A percentile compares a stretch with the other conserved stretches of the same genome.
Conservation (phyloP, 2,113 vertebrate species). For the Caranx melampygus region DNA sequence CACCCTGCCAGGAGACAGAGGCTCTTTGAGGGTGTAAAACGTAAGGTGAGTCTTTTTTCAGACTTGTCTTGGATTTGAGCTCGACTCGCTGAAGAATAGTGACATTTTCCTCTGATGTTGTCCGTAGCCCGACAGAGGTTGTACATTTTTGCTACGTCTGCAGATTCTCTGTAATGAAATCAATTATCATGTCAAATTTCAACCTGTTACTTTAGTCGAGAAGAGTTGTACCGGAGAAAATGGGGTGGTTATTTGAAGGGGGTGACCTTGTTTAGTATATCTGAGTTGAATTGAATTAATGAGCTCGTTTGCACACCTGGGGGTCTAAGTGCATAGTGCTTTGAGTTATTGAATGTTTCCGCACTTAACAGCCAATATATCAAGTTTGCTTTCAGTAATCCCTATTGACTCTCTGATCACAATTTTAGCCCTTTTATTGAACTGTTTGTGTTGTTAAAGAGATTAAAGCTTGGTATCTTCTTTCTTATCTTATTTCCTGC, state of each 20-base stretch:
- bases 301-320: constrained; percentile 49
- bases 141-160: too few relatives aligned
- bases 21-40: not conserved
- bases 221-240: not conserved
- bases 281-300: not conserved
- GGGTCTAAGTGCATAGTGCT: not conserved
- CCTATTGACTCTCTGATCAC: not conserved
- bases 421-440: not conserved
- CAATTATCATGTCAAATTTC: too few relatives aligned
- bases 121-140: not conserved
- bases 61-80: too few relatives aligned
- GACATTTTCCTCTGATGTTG: not conserved
- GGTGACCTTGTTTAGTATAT: not conserved
- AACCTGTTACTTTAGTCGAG: not conserved
- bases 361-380: not conserved
- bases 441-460: not conserved
- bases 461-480: not conserved
- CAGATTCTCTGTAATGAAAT: too few relatives aligned
- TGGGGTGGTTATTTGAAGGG: too few relatives aligned
- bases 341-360: not conserved
- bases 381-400: not conserved
- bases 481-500: not conserved
- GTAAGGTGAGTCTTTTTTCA: not conserved
- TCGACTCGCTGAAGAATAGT: too few relatives aligned
- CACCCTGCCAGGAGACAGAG: rapidly evolving